Evolutionary conservation across 2,113 vertebrate genomes (phyloP), one percentile per base, ranked within the genome.

Genomic region (Gambusia holbrooki): DNA sequence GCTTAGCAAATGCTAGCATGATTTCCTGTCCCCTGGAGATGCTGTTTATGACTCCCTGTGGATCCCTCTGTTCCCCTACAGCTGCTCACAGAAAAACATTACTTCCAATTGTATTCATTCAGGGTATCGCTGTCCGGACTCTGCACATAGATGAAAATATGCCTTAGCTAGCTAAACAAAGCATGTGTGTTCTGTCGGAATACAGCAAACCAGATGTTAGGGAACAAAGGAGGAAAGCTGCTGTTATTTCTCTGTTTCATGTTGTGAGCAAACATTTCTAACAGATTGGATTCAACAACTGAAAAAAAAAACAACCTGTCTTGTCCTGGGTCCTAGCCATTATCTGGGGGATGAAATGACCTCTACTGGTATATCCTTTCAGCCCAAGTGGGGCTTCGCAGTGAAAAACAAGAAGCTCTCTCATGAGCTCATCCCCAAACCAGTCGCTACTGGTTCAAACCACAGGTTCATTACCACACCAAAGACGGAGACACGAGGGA

Each of bases 371-470:
- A 51, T 13, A 30, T 79, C 84, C 82, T 86, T 72, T 73, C 69
- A 75, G 79, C 66, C 62, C 3, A 0, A 30, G 64, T 62, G 76
- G 71, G 61, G 48, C 70, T 68, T 58, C 0, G n/a, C 72, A 32
- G 69, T 30, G 82, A 80, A 83, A 83, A 85, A 82, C 82, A 89
- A 82, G 72, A 81, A 25, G 9, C 28, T 37, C 77, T 85, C 72
- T 82, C 86, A 83, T 89, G 79, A 88, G 60, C 77, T 84, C 89
- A 81, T 76, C 77, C 76, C 67, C 60, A 81, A 90, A 89, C 84
- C 84, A 90, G 91, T 88, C 61, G 13, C 62, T 83, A 83, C 88
- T 85, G 80, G 91, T 92, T 92, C 71, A 78, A 74, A 79, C 84
- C 71, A 69, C 85, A 78, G 77, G 79, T 84, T 78, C 78, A 87